Conservation (phyloP, 2,888 invertebrate species). For the Sisyra terminalis region DNA sequence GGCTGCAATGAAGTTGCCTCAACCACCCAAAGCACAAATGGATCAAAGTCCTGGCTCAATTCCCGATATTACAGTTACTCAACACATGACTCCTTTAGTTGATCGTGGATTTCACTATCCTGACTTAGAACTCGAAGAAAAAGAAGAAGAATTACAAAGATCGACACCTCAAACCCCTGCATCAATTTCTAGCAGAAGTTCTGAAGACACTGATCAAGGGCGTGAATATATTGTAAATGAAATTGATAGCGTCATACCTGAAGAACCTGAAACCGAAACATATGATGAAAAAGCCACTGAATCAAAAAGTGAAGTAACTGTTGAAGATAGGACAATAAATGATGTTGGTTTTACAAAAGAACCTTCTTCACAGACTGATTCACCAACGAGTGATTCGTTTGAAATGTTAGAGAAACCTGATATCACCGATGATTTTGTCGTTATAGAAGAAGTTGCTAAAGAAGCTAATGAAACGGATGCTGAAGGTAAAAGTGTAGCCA, state of each 20-base stretch:
- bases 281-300: conserved; percentile 23
- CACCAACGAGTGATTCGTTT: conserved; percentile 70
- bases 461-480: conserved; percentile 70
- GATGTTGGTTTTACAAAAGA: conserved; percentile 28
- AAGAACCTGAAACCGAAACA: conserved; percentile 33
- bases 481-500: conserved; percentile 67
- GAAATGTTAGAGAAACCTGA: conserved; percentile 78
- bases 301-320: conserved; percentile 34
- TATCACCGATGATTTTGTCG: conserved; percentile 74
- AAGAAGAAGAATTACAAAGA: conserved; percentile 26
- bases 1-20: conserved; percentile 28
- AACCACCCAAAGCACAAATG: conserved; percentile 27
- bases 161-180: conserved; percentile 42
- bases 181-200: conserved; percentile 45
- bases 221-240: conserved; percentile 44
- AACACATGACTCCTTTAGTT: conserved; percentile 34
- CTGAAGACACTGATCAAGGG: conserved; percentile 46
- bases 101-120: conserved; percentile 29
- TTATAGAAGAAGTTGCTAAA: conserved; percentile 74
- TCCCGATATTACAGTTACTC: conserved; percentile 44
- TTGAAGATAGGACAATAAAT: conserved; percentile 38
- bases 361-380: conserved; percentile 33
- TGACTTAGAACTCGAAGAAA: conserved; percentile 28
- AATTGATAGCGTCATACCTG: conserved; percentile 34
- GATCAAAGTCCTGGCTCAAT: conserved; percentile 43